phyloP scores from a whole-genome alignment of 2,888 invertebrate species.

The Meiosimyza decipiens region DNA sequence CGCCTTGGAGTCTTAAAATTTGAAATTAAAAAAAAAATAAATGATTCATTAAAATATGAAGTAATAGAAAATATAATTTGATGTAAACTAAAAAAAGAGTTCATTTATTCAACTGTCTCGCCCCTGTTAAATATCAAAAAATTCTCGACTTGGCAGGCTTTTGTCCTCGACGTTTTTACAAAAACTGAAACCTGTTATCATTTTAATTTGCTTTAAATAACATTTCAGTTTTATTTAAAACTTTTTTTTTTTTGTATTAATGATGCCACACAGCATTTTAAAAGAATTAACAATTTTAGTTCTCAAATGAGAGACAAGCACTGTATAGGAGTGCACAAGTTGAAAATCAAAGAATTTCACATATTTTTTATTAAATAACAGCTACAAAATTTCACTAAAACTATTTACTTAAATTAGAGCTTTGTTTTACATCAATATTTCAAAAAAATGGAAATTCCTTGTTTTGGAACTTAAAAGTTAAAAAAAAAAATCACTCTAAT shows the following conservation, averaged over 20 bases:
- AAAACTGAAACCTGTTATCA: constrained; percentile 18
- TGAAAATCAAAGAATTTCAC: constrained; percentile 33
- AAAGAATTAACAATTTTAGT: constrained; percentile 14
- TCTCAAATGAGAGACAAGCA: constrained; percentile 40
- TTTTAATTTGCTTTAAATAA: constrained; percentile 18
- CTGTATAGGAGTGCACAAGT: constrained; percentile 48
- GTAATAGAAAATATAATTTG: neutral
- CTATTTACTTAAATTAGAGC: too few relatives aligned
- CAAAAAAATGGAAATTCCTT: too few relatives aligned
- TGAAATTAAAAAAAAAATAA: neutral
- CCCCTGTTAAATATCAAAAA: constrained; percentile 56
- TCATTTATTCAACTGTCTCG: constrained; percentile 62
- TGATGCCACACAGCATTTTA: neutral
- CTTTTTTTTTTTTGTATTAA: constrained; percentile 18
- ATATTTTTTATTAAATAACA: too few relatives aligned
- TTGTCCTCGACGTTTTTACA: constrained; percentile 52
- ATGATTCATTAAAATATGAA: neutral
- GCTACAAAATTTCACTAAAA: too few relatives aligned
- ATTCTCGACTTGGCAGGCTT: constrained; percentile 69
- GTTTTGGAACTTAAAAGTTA: too few relatives aligned
- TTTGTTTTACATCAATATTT: too few relatives aligned
- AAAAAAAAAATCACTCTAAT: too few relatives aligned
- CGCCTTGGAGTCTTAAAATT: neutral
- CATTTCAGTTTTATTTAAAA: constrained; percentile 30
- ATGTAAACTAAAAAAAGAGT: constrained; percentile 42